A percentile compares a stretch with the other conserved stretches of the same genome.
Conservation (phyloP, 2,888 invertebrate species). For the Glaucopsyche alexis region DNA sequence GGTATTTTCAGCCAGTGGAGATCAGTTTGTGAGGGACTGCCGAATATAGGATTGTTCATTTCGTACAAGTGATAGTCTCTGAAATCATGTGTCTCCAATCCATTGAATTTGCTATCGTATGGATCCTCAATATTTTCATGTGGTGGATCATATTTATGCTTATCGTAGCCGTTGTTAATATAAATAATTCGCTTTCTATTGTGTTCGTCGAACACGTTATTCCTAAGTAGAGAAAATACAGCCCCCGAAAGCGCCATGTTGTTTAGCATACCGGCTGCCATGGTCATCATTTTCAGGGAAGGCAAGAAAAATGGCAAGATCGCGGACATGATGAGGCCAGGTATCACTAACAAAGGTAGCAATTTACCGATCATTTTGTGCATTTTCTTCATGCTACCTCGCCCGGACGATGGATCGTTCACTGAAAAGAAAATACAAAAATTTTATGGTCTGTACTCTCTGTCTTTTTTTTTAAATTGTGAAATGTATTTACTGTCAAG, state of each 20-base stretch:
- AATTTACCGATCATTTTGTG: conserved; percentile 59
- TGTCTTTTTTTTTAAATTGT: neutral
- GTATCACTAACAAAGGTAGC: conserved; percentile 80
- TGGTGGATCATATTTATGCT: conserved; percentile 55
- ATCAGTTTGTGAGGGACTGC: conserved; percentile 25
- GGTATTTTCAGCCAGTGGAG: conserved; percentile 33
- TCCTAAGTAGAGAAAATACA: conserved; percentile 77
- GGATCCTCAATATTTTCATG: conserved; percentile 38
- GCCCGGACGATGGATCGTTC: conserved; percentile 45
- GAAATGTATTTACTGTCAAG: neutral
- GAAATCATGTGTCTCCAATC: conserved; percentile 37
- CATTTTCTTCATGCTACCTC: conserved; percentile 61
- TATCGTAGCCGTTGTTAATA: conserved; percentile 78
- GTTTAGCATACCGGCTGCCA: conserved; percentile 82
- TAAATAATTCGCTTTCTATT: conserved; percentile 79
- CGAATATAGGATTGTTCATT: conserved; percentile 29
- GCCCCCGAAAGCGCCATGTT: conserved; percentile 84
- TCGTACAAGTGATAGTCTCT: conserved; percentile 39
- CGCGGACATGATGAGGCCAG: conserved; percentile 83
- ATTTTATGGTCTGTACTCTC: conserved; percentile 9
- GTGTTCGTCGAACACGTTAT: conserved; percentile 79
- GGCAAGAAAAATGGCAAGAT: conserved; percentile 85
- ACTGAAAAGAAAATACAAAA: conserved; percentile 47
- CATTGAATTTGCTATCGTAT: conserved; percentile 36
- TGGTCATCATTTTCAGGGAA: conserved; percentile 83